Evolutionary conservation across 2,113 vertebrate genomes (phyloP).

Genomic region (Camelus dromedarius): DNA sequence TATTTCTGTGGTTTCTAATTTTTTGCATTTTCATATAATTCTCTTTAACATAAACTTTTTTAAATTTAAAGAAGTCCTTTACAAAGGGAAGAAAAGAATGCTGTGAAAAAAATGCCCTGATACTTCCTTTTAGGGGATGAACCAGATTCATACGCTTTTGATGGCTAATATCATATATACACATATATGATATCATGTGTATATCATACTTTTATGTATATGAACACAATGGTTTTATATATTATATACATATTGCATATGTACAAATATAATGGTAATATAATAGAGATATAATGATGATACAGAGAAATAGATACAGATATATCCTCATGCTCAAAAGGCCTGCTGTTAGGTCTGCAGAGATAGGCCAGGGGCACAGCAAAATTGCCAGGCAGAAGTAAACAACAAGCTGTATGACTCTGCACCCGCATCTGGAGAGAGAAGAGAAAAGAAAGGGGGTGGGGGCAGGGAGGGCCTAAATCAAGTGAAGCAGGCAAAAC

Average conservation of each 20-base stretch:
- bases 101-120: not conserved
- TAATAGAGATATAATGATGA: no score
- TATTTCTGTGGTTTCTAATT: not conserved
- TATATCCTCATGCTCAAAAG: not conserved
- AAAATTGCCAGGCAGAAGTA: not conserved
- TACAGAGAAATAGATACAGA: no score
- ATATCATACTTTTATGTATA: no score
- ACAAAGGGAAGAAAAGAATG: not conserved
- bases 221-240: not conserved
- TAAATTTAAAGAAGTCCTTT: not conserved
- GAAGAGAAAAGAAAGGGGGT: not conserved
- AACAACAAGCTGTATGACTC: not conserved
- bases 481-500: not conserved
- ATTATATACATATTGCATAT: no score
- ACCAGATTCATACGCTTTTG: not conserved
- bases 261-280: no score
- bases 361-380: not conserved
- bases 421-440: not conserved
- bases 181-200: not conserved
- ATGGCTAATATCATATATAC: not conserved
- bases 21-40: not conserved
- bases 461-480: not conserved
- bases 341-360: not conserved
- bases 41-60: not conserved
- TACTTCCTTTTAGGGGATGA: not conserved